Percentiles rank a stretch among this genome's conserved stretches.
These are phyloP conservation scores for Malurus melanocephalus DNA, from an alignment of 2,113 vertebrate species.

Conservation along the genomic window DNA sequence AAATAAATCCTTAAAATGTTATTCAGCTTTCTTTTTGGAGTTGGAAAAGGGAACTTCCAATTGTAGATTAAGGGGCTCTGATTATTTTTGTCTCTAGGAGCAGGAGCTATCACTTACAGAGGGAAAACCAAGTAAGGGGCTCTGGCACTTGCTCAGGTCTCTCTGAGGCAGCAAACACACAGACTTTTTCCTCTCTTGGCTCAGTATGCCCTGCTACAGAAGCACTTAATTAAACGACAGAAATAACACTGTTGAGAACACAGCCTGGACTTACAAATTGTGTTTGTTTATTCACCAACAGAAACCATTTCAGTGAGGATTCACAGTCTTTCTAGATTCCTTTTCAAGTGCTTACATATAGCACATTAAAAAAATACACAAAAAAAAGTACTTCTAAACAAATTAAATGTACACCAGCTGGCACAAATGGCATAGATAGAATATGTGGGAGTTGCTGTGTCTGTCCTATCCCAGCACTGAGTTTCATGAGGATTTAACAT, in stretches of 20 bases:
- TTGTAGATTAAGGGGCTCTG: neutral
- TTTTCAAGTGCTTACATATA: neutral
- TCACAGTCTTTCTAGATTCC: neutral
- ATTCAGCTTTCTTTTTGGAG: neutral
- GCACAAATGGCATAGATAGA: neutral
- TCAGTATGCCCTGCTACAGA: neutral
- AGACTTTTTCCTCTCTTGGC: neutral
- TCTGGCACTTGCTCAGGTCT: constrained; percentile 3
- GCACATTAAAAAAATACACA: neutral
- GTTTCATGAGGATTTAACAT: neutral
- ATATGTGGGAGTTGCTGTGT: neutral
- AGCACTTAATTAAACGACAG: constrained; percentile 9
- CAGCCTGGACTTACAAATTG: neutral
- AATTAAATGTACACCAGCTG: neutral
- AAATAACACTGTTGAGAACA: neutral
- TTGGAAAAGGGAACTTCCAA: neutral
- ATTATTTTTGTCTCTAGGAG: neutral
- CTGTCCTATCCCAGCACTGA: neutral
- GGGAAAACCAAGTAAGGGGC: neutral
- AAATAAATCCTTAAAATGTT: neutral
- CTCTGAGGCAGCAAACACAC: neutral
- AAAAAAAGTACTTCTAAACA: neutral
- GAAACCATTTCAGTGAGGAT: neutral
- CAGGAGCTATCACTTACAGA: neutral
- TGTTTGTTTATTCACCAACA: neutral